A percentile compares a stretch with the other conserved stretches of the same genome.
These are phyloP conservation scores for Ammodytes dubius DNA, from an alignment of 2,113 vertebrate species.

Conservation along the genomic window DNA sequence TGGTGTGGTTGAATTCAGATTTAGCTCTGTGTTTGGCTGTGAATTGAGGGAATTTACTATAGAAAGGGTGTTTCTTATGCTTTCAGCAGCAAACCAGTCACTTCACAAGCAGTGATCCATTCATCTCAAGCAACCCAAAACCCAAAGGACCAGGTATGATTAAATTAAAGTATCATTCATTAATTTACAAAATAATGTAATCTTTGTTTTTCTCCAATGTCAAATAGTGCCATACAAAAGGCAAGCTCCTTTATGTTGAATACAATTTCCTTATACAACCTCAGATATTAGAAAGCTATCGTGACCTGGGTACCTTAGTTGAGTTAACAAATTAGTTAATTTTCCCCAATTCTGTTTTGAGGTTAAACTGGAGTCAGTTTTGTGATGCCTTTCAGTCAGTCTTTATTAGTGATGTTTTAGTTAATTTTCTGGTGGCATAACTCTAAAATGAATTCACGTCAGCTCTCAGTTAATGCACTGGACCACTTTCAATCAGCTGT, in stretches of 20 bases:
- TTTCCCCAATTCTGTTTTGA: neutral
- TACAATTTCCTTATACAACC: neutral
- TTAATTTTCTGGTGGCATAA: neutral
- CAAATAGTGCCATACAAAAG: neutral
- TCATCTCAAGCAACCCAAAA: constrained; percentile 88
- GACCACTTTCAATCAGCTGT: constrained; percentile 19
- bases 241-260: neutral
- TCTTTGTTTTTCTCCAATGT: neutral
- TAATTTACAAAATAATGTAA: neutral
- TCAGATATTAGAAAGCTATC: neutral
- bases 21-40: neutral
- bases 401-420: neutral
- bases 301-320: neutral
- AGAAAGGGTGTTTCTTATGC: neutral
- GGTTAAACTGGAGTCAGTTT: neutral
- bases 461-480: neutral
- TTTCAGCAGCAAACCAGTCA: constrained; percentile 85
- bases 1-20: neutral
- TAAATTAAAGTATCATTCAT: neutral
- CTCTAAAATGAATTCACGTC: neutral
- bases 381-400: neutral
- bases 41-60: neutral
- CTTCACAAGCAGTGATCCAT: constrained; percentile 92
- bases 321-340: neutral
- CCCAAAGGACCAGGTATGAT: constrained; percentile 92